Base-by-base conservation (phyloP, 2,888 invertebrate genomes). In the Branchipolynoe longqiensis region DNA sequence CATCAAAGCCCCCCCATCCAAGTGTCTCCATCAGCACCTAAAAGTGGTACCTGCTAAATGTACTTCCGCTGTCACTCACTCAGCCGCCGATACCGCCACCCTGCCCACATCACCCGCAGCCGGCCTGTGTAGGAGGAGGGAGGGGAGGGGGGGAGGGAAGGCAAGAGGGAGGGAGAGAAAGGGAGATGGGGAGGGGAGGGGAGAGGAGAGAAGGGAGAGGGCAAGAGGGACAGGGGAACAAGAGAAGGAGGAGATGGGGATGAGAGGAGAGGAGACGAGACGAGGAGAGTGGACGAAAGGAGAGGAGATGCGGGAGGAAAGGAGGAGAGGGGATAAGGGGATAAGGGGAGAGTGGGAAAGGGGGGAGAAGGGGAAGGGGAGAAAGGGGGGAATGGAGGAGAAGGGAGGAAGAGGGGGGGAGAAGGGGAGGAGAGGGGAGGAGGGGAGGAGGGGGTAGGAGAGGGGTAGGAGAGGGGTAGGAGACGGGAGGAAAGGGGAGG, bases 41-140 rank as follows among this genome's bases (percentile, higher is more conserved):
- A 69, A 36, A 69, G 69, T 14, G 14, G 18, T 0, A 14, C 36
- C 69, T 33, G 69, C 36, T 69, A 69, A 33, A 69, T 69, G 69
- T 69, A 36, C 38, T 33, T 33, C 38, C 36, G 33, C 69, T 69
- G 69, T 36, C 22, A n/a, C 22, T 22, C 4, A n/a, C 4, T 14
- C 58, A 4, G 25, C 25, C 14, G 62, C 31, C 2, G 4, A 62
- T 28, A 62, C 62, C 3, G 28, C 28, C 28, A 14, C 28, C 8
- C 28, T 28, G 25, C 1, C 14, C 25, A 28, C 62, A 25, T 31
- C 12, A 62, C 12, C 12, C n/a, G 62, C 12, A 31, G 62, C 62
- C 14, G 31, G 28, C 12, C 12, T n/a, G 62, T 28, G 12, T 62
- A 62, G 1, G 31, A 14, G 62, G 31, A 8, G 58, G 58, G 25